Base-by-base conservation (phyloP, 2,888 invertebrate genomes). In the Pseudeuparius sepicola region DNA sequence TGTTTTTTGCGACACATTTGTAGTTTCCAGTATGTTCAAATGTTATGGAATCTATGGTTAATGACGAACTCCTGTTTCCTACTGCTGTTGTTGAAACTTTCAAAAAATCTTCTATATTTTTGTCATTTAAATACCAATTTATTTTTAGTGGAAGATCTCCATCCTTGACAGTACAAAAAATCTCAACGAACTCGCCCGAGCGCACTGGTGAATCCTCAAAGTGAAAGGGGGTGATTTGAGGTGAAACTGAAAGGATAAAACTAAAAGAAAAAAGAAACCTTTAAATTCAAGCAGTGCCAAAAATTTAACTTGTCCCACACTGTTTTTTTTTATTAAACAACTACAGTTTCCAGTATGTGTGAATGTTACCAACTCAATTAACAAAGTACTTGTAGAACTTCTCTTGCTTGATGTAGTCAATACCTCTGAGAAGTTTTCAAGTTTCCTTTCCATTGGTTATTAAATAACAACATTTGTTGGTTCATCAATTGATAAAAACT, bases 281-380 rank as follows among this genome's bases (percentile, higher is more conserved):
- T 78, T 75, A 54, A 81, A 75, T 58, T 71, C 68, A 48, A 79
- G 66, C 49, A 67, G 59, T 36, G 77, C 68, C 37, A 71, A 69
- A 60, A 75, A 73, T 50, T 70, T 70, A 47, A 70, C 67, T 32
- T 65, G 61, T 54, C 81, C 81, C 40, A 77, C 80, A 51, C 63
- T 67, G 60, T 81, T 81, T n/a, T n/a, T n/a, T 45, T 66, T 66
- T 37, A 77, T 80, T 41, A 68, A 68, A 59, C 82, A 82, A 37
- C 73, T 74, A 63, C 79, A 82, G 60, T 71, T 70, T 54, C 83
- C 82, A 48, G 73, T 73, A 59, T 81, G 79, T 47, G 70, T 67
- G 12, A 15, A 36, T 34, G 17, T 26, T 24, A n/a, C n/a, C n/a
- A n/a, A n/a, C n/a, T n/a, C n/a, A n/a, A n/a, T n/a, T n/a, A n/a